Base-by-base conservation (phyloP, 2,888 invertebrate species). In the Chirona hameri region DNA sequence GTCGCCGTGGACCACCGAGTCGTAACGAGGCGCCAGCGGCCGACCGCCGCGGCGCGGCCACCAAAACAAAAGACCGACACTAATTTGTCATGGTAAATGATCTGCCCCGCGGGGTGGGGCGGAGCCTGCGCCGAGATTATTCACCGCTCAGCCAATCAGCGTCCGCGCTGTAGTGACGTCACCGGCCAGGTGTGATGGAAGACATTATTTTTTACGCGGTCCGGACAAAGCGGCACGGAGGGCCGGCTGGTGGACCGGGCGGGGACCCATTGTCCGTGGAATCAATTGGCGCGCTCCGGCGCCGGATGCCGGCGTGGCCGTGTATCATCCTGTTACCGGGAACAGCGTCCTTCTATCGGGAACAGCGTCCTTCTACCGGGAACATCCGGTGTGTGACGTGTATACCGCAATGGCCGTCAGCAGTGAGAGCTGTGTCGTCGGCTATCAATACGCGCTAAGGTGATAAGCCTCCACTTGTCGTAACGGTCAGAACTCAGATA, bases 21-120 rank as follows among this genome's bases (percentile, higher is more conserved):
- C 48, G 48, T 60, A 60, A 60, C 60, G 60, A 60, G 60, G 10
- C 29, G 29, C 69, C 29, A 2, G 29, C 29, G 69, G 69, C 69
- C 14, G 9, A 3, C 27, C 14, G 69, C 69, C 65, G 69, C 29
- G 9, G 69, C 29, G 69, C 29, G 29, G 29, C 14, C 29, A 15
- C 9, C 69, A 69, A 69, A 69, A 69, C 69, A 69, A 69, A 69
- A 69, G 69, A 69, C 29, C 29, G n/a, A n/a, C 29, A 69, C 29
- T 69, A 69, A 69, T 69, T 69, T 29, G 27, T 29, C 65, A 65
- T 29, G 69, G 69, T 69, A 69, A 69, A 69, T 69, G 69, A 69
- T 15, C 29, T 14, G 14, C 3, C n/a, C 57, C 29, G 12, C 29
- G 15, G 15, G 2, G 27, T 14, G 69, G 69, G 69, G 69, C 69